Evolutionary conservation across 2,113 vertebrate genomes (phyloP).

Genomic region (Thryonomys swinderianus): DNA sequence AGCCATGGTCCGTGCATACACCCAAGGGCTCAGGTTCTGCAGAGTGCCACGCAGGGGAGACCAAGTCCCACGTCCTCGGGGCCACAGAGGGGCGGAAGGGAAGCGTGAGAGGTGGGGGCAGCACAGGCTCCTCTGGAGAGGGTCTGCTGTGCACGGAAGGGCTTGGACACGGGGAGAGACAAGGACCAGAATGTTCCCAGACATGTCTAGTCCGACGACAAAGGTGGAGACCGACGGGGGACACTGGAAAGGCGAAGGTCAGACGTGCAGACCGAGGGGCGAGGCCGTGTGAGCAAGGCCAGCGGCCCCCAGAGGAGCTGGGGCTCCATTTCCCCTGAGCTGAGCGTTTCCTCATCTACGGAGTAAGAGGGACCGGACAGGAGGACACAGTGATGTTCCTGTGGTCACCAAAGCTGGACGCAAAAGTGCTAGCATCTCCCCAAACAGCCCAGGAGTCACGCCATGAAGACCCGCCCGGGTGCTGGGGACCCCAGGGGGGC

Average conservation of each 20-base stretch:
- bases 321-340: no score
- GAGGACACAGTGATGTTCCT: neutral
- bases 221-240: neutral
- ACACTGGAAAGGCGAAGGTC: neutral
- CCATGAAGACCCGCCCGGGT: rapidly evolving
- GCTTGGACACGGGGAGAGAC: neutral
- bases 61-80: neutral
- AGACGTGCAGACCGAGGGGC: neutral
- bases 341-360: neutral
- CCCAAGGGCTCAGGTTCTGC: neutral
- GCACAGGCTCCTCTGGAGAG: rapidly evolving
- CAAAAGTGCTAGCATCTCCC: no score
- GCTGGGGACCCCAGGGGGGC: rapidly evolving
- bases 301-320: no score
- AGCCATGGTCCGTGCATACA: rapidly evolving
- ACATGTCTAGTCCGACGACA: neutral
- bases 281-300: neutral
- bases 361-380: no score
- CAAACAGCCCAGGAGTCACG: neutral
- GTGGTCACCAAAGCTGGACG: no score
- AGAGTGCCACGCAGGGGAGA: neutral
- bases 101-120: neutral
- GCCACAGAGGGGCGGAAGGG: no score
- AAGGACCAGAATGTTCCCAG: neutral
- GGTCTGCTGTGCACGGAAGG: rapidly evolving